Evolutionary conservation across 2,113 vertebrate genomes (phyloP).

Genomic region (Ginglymostoma cirratum): DNA sequence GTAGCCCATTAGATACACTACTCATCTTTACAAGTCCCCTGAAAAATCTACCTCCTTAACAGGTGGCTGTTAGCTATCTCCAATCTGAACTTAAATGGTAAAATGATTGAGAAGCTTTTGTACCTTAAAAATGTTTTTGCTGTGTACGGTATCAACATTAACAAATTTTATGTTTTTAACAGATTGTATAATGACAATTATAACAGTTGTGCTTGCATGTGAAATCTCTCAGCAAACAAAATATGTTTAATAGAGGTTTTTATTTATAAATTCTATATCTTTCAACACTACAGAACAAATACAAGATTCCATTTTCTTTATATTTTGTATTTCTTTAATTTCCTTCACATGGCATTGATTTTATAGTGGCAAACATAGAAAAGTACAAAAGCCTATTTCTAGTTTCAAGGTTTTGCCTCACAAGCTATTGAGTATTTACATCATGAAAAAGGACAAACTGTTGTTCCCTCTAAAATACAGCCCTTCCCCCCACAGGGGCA

Average conservation of each 20-base stretch:
- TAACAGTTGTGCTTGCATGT: background rate
- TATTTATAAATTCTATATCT: background rate
- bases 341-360: background rate
- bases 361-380: background rate
- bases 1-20: background rate
- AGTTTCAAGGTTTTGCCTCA: background rate
- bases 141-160: too few species aligned
- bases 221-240: background rate
- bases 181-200: background rate
- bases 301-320: background rate
- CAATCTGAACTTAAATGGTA: background rate
- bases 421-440: background rate
- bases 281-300: background rate
- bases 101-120: background rate
- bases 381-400: background rate
- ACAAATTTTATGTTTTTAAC: background rate
- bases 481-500: constrained; percentile 26
- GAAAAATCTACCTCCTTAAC: background rate
- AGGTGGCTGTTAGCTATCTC: background rate
- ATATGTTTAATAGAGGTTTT: background rate
- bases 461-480: constrained; percentile 6
- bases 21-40: background rate
- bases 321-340: background rate
- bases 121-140: background rate
- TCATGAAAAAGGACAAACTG: constrained; percentile 26